Conservation (phyloP, 2,888 invertebrate species). For the Hecatera dysodea region DNA sequence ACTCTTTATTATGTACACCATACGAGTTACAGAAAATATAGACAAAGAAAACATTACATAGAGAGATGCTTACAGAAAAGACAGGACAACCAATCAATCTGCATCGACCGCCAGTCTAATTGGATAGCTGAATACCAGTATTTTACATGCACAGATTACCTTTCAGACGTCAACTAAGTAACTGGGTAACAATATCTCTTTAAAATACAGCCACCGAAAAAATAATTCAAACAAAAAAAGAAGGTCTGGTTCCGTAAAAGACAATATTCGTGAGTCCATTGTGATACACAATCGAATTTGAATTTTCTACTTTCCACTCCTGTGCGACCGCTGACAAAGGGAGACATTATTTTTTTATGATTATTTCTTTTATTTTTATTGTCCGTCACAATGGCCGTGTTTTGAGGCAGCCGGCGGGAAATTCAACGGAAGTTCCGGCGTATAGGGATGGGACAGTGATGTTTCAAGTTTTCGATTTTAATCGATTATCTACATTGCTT, state of each 20-base stretch:
- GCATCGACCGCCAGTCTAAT: too few species aligned
- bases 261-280: conserved; percentile 72
- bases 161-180: too few species aligned
- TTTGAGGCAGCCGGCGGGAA: conserved; percentile 58
- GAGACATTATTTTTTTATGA: conserved; percentile 80
- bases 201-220: conserved; percentile 28
- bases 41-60: too few species aligned
- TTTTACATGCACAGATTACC: too few species aligned
- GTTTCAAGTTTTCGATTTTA: neutral
- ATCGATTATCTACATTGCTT: neutral
- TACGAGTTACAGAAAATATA: too few species aligned
- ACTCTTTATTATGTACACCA: too few species aligned
- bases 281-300: conserved; percentile 79
- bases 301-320: conserved; percentile 71
- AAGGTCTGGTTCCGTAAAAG: conserved; percentile 61
- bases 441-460: conserved; percentile 49
- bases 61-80: too few species aligned
- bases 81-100: too few species aligned
- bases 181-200: conserved; percentile 2
- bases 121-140: too few species aligned
- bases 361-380: conserved; percentile 82
- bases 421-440: conserved; percentile 58
- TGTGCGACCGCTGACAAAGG: conserved; percentile 69
- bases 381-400: conserved; percentile 71
- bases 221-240: conserved; percentile 33